Base-by-base conservation (phyloP, 2,113 vertebrate species). In the Tonatia bakeri region DNA sequence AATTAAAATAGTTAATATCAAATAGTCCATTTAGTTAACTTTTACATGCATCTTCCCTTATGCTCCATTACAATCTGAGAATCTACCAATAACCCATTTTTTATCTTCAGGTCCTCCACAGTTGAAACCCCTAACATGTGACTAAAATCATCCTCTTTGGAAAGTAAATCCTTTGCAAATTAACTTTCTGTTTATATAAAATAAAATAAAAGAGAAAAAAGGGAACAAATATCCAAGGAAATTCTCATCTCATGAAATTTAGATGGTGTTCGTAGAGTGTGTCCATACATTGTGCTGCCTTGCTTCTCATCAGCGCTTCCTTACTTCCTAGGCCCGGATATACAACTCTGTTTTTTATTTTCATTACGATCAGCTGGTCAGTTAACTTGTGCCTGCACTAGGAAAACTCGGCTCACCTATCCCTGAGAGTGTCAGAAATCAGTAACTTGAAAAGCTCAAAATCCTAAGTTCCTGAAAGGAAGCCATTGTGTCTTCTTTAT, bases 131-230 rank as follows among this genome's bases (percentile, higher is more conserved):
- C 28, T 77, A 82, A 43, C 17, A 72, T 72, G 38, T 83, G 67
- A 90, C 82, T 82, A 94, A 94, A 94, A 86, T 54, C 22, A 91
- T 40, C 52, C 17, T 82, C 61, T 91, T 91, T 79, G 73, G 36
- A 97, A 87, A 87, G 24, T 14, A 87, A 94, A 87, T 65, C 43
- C 31, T 92, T 90, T 92, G 80, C 15, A 87, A 90, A 90, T 80
- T 28, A 90, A 72, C 47, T 80, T 93, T 92, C 38, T 79, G 20
- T 31, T 89, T 82, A 86, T 31, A 89, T 17, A 89, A 4, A 84
- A 89, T 13, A 33, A 22, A 83, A 52, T 33, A 70, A 83, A 82
- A 65, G 22, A 17, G 31, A 11, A 7, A 77, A 73, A 38, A 16
- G 2, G 47, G 45, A 50, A 64, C 65, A 92, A 20, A 7, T 52